Conservation (phyloP, 1,140 invertebrate genomes). For the Philotrypesis tridentata region DNA sequence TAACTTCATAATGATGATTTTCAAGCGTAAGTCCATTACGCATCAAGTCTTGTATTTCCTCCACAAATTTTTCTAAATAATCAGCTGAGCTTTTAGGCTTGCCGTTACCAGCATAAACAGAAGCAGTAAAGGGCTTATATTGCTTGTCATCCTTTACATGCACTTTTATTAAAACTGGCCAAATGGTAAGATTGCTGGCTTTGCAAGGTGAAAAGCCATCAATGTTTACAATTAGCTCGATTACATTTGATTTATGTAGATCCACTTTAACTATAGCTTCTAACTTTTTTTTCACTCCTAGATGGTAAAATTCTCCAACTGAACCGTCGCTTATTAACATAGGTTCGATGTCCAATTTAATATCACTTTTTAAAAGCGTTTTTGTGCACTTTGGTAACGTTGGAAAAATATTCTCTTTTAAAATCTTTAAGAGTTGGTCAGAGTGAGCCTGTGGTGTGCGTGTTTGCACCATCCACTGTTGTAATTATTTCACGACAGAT, state of each 20-base stretch:
- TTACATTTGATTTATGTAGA: not conserved
- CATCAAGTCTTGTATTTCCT: conserved; percentile 37
- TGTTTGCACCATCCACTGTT: not conserved
- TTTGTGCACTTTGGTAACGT: not conserved
- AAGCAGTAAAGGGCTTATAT: conserved; percentile 46
- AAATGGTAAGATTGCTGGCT: not conserved
- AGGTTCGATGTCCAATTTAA: not conserved
- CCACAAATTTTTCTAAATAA: conserved; percentile 44
- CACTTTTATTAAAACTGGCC: conserved; percentile 41
- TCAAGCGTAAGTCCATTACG: conserved; percentile 35
- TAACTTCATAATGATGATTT: conserved; percentile 38
- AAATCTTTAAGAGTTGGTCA: not conserved
- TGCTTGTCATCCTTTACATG: conserved; percentile 32
- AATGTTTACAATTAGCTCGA: not conserved
- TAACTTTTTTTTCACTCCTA: not conserved
- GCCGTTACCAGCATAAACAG: conserved; percentile 44
- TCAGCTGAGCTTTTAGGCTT: conserved; percentile 39
- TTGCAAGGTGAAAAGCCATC: not conserved
- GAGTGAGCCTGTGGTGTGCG: not conserved
- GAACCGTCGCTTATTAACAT: not conserved
- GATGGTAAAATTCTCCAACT: not conserved
- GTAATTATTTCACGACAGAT: not conserved
- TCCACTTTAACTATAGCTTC: not conserved
- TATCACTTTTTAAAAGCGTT: not conserved
- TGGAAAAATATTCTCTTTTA: not conserved